Conservation (phyloP, 1,140 invertebrate genomes). For the Brachystomella parvula region DNA sequence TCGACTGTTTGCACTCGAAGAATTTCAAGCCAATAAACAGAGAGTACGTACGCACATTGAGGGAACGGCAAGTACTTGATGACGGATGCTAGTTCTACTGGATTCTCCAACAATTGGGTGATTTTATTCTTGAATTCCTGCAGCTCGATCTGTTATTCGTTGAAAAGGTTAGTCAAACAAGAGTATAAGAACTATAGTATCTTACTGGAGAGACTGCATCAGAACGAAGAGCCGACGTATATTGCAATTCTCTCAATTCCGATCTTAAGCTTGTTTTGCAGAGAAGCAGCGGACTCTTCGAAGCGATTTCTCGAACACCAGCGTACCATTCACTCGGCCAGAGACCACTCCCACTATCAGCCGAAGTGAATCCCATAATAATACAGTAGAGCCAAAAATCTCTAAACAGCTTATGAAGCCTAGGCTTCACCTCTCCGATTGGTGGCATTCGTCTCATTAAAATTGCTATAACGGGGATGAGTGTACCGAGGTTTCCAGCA, state of each 20-base stretch:
- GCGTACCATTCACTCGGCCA: conserved; percentile 96
- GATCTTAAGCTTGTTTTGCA: conserved; percentile 83
- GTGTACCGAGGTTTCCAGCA: conserved; percentile 90
- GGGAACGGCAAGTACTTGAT: conserved; percentile 89
- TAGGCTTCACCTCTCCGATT: conserved; percentile 80
- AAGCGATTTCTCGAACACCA: conserved; percentile 91
- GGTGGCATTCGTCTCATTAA: conserved; percentile 73
- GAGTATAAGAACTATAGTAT: not conserved
- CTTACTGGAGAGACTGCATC: conserved; percentile 75
- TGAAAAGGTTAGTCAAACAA: too few species aligned
- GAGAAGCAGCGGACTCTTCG: conserved; percentile 89
- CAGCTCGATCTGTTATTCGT: conserved; percentile 72
- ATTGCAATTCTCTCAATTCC: conserved; percentile 91
- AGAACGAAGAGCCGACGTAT: conserved; percentile 94
- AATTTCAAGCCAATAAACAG: conserved; percentile 91
- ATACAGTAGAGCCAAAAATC: conserved; percentile 99
- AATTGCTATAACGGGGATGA: conserved; percentile 94
- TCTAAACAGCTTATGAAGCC: conserved; percentile 93
- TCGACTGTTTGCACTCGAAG: conserved; percentile 74
- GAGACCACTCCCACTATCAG: conserved; percentile 49
- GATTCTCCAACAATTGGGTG: conserved; percentile 63
- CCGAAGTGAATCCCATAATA: conserved; percentile 99
- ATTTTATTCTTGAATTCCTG: conserved; percentile 85
- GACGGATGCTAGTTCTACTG: conserved; percentile 68
- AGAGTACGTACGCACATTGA: conserved; percentile 91